These are phyloP conservation scores for Pseudochaenichthys georgianus DNA, from an alignment of 2,797 vertebrate genomes.

Conservation along the genomic window DNA sequence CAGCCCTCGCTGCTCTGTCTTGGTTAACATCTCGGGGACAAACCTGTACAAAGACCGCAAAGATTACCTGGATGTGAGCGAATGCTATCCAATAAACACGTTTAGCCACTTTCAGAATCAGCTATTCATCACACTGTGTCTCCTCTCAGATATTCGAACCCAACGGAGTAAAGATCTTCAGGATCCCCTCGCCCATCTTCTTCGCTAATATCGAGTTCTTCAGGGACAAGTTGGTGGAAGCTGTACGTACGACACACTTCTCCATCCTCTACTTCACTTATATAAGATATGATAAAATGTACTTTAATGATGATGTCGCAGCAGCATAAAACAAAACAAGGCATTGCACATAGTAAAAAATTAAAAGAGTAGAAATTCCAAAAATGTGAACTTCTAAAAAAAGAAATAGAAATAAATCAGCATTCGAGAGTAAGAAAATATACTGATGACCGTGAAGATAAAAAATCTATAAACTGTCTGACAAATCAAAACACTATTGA, in stretches of 20 bases:
- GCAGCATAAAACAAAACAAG: too few species aligned
- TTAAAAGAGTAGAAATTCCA: too few species aligned
- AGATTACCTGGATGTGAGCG: slow-evolving; percentile 87
- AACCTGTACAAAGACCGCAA: slow-evolving; percentile 94
- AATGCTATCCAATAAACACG: background rate
- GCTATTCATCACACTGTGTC: background rate
- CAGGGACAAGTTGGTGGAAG: slow-evolving; percentile 88
- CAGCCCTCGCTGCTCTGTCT: slow-evolving; percentile 90
- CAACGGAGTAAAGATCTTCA: slow-evolving; percentile 93
- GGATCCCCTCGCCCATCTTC: slow-evolving; percentile 93
- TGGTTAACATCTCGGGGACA: slow-evolving; percentile 91
- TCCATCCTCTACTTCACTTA: background rate
- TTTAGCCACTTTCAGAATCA: background rate
- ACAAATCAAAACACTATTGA: too few species aligned
- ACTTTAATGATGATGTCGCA: too few species aligned
- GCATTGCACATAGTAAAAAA: too few species aligned
- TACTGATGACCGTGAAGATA: too few species aligned
- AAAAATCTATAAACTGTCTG: too few species aligned
- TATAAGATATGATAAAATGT: too few species aligned
- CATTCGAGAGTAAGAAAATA: too few species aligned
- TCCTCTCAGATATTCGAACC: slow-evolving; percentile 87
- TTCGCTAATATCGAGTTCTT: slow-evolving; percentile 95
- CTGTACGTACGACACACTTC: slow-evolving; percentile 83
- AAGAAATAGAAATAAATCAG: too few species aligned
- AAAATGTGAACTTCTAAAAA: too few species aligned